A percentile compares a stretch with the other conserved stretches of the same genome.
Conservation (phyloP, 2,113 vertebrate genomes). For the Gorilla gorilla region DNA sequence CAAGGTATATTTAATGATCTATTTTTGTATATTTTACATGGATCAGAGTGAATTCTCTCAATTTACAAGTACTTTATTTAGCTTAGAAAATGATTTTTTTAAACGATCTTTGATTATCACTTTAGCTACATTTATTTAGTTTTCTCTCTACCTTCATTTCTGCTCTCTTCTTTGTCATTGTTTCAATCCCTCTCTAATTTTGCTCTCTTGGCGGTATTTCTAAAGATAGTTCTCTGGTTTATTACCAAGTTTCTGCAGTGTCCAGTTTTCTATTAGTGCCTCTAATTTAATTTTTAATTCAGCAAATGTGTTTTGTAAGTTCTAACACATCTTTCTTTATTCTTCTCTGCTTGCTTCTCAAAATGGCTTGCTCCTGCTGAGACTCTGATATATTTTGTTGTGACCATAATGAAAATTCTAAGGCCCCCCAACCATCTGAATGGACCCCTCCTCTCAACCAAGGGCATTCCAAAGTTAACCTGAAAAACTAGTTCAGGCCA, state of each 20-base stretch:
- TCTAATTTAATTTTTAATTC: slow-evolving; percentile 41
- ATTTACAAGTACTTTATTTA: not conserved
- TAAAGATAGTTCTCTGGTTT: slow-evolving; percentile 22
- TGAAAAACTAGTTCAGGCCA: too few species aligned
- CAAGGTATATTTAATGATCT: not conserved
- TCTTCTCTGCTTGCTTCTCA: slow-evolving; percentile 30
- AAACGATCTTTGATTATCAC: not conserved
- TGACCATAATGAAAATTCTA: not conserved
- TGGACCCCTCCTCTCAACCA: too few species aligned
- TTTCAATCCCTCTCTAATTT: not conserved
- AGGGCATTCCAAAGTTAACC: too few species aligned
- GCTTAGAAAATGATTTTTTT: slow-evolving; percentile 2
- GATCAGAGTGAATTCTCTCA: slow-evolving; percentile 9
- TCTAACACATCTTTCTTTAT: slow-evolving; percentile 30
- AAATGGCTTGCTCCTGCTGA: slow-evolving; percentile 36
- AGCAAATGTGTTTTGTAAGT: slow-evolving; percentile 46
- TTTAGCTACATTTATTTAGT: not conserved
- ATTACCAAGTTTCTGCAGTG: not conserved
- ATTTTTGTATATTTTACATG: slow-evolving; percentile 28
- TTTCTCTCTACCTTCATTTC: not conserved
- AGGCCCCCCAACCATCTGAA: too few species aligned
- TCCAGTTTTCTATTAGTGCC: not conserved
- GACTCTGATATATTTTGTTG: slow-evolving; percentile 12
- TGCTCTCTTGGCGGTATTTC: not conserved
- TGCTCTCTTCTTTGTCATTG: not conserved